Evolutionary conservation across 1,140 invertebrate genomes (phyloP).

Genomic region (Halictus rubicundus): DNA sequence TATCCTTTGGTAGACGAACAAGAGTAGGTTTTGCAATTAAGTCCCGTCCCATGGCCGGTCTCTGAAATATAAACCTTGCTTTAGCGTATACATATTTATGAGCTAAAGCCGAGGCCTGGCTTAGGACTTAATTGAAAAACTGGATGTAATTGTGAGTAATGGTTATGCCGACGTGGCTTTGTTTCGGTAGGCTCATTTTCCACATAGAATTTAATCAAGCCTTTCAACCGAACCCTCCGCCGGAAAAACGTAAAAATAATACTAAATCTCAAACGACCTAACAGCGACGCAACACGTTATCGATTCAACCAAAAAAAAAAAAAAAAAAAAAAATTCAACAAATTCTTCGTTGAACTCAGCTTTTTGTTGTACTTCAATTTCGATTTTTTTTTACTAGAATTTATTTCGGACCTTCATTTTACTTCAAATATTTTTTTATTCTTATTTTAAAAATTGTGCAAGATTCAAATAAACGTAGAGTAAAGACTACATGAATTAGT

Average conservation of each 20-base stretch:
- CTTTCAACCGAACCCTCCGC: constrained; percentile 20
- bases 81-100: constrained; percentile 63
- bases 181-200: constrained; percentile 47
- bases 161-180: constrained; percentile 46
- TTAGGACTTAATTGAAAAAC: constrained; percentile 62
- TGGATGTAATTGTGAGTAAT: constrained; percentile 66
- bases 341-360: too few relatives aligned
- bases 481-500: too few relatives aligned
- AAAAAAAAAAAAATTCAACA: too few relatives aligned
- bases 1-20: constrained; percentile 12
- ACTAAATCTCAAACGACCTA: background rate
- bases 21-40: constrained; percentile 54
- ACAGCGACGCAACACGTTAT: too few relatives aligned
- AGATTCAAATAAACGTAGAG: too few relatives aligned
- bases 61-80: constrained; percentile 48
- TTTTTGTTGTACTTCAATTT: too few relatives aligned
- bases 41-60: constrained; percentile 1
- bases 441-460: too few relatives aligned
- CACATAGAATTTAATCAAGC: constrained; percentile 3
- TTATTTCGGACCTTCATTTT: too few relatives aligned
- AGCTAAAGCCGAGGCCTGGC: constrained; percentile 31
- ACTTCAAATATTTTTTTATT: too few relatives aligned
- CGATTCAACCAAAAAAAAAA: too few relatives aligned
- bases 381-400: too few relatives aligned
- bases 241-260: background rate